phyloP scores from a whole-genome alignment of 2,113 vertebrate species.

The Tragelaphus imberbis region DNA sequence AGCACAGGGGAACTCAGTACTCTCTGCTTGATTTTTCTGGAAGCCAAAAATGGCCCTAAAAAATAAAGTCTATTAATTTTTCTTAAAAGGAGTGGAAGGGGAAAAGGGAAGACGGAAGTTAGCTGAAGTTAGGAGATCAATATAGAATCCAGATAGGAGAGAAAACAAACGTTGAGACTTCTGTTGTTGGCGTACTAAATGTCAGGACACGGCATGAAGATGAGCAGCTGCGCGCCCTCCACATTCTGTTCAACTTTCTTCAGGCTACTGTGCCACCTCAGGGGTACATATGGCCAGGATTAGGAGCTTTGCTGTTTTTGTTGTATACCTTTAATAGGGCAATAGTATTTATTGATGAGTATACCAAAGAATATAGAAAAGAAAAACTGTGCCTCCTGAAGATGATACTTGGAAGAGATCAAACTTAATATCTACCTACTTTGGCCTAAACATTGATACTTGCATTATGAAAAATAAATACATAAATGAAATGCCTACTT shows the following conservation, averaged over 20 bases:
- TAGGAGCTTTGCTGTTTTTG: neutral
- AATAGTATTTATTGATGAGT: neutral
- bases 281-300: neutral
- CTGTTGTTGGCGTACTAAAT: conserved; percentile 17
- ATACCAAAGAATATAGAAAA: neutral
- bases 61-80: neutral
- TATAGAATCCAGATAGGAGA: neutral
- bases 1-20: neutral
- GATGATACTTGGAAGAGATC: neutral
- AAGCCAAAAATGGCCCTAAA: neutral
- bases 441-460: neutral
- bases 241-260: neutral
- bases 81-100: neutral
- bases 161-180: neutral
- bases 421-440: neutral
- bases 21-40: neutral
- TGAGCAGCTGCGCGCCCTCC: neutral
- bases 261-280: neutral
- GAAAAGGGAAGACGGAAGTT: neutral
- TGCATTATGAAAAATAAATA: neutral
- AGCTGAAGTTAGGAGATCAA: neutral
- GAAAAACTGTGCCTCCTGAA: neutral
- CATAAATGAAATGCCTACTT: neutral
- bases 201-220: neutral
- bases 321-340: neutral